A percentile compares a stretch with the other conserved stretches of the same genome.
phyloP scores from a whole-genome alignment of 2,888 invertebrate genomes.

The Caenorhabditis drosophilae region DNA sequence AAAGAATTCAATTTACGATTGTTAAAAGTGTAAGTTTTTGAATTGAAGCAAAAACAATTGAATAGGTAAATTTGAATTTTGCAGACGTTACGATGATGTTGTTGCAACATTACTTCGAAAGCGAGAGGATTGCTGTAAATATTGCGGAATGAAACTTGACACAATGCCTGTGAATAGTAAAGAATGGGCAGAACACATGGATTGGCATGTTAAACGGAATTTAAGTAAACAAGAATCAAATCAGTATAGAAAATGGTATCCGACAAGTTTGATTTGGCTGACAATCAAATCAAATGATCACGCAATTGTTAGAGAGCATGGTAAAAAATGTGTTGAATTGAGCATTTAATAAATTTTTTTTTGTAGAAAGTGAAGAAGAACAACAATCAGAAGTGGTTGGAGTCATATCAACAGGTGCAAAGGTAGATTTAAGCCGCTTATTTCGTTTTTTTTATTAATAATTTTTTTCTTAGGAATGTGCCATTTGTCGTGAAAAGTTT shows the following conservation, averaged over 20 bases:
- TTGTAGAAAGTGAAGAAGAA: not conserved
- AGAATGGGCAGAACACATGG: slow-evolving; percentile 78
- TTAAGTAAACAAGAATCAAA: slow-evolving; percentile 20
- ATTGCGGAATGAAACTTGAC: slow-evolving; percentile 91
- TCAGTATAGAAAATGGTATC: slow-evolving; percentile 23
- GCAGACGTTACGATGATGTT: slow-evolving; percentile 79
- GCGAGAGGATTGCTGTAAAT: slow-evolving; percentile 89
- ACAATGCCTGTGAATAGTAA: slow-evolving; percentile 18
- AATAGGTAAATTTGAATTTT: slow-evolving; percentile 42
- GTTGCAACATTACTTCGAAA: slow-evolving; percentile 77
- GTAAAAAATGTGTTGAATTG: no score
- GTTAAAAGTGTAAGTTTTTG: slow-evolving; percentile 40
- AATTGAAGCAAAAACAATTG: slow-evolving; percentile 12
- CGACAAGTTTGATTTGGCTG: slow-evolving; percentile 11
- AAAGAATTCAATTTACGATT: slow-evolving; percentile 54
- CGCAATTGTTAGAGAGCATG: slow-evolving; percentile 14
- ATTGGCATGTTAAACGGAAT: slow-evolving; percentile 97
- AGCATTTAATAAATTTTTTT: not conserved
- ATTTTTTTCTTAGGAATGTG: slow-evolving; percentile 76
- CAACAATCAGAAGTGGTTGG: not conserved
- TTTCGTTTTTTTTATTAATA: not conserved
- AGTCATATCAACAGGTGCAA: not conserved
- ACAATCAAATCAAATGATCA: not conserved
- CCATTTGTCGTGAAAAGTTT: slow-evolving; percentile 89
- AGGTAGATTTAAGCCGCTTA: not conserved